Conservation (phyloP, 2,113 vertebrate genomes). For the Laterallus jamaicensis region DNA sequence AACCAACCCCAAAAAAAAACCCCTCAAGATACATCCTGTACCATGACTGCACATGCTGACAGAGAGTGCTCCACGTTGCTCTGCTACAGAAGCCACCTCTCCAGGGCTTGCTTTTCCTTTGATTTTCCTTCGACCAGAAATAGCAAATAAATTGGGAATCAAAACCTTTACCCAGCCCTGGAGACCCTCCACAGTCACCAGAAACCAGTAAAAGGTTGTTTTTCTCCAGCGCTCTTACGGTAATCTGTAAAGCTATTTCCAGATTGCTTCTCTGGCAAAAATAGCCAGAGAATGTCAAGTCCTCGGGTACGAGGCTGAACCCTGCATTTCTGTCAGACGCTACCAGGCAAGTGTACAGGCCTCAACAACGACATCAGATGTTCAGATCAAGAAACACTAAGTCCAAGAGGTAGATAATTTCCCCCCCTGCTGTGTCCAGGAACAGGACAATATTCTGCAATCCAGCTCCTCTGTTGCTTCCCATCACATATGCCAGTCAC, state of each 20-base stretch:
- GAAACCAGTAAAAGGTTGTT: neutral
- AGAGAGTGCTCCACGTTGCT: neutral
- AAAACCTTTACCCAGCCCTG: neutral
- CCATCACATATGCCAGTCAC: neutral
- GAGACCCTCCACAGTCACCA: neutral
- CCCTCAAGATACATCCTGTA: neutral
- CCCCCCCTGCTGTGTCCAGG: neutral
- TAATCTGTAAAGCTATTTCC: constrained; percentile 14
- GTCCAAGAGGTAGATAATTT: constrained; percentile 2
- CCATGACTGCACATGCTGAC: neutral
- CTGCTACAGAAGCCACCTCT: neutral
- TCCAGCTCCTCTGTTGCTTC: neutral
- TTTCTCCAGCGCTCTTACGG: neutral
- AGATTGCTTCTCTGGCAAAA: neutral
- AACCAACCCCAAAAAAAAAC: neutral
- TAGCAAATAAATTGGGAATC: neutral
- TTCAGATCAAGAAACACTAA: neutral
- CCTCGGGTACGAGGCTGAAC: neutral
- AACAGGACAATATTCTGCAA: neutral
- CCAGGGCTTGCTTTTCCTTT: neutral
- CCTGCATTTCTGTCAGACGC: neutral
- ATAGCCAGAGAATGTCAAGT: constrained; percentile 26
- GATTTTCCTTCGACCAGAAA: neutral
- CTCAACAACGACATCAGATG: neutral
- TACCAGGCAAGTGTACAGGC: neutral